These are phyloP conservation scores for Macroramphosus scolopax DNA, from an alignment of 2,797 vertebrate genomes.

Conservation along the genomic window DNA sequence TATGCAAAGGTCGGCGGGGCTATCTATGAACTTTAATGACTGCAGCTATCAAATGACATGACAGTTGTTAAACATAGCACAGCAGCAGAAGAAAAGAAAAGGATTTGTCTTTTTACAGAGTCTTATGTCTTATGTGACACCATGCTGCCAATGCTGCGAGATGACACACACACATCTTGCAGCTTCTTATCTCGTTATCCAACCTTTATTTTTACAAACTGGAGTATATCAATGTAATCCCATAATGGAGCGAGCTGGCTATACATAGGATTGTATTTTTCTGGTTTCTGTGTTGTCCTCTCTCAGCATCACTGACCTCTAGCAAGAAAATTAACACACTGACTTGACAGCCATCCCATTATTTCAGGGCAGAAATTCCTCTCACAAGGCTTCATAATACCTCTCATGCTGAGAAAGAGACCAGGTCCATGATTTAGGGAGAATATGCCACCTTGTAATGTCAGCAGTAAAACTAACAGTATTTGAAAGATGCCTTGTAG, in stretches of 20 bases:
- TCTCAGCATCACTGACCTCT: slow-evolving; percentile 66
- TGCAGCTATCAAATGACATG: slow-evolving; percentile 59
- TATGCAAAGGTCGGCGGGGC: slow-evolving; percentile 61
- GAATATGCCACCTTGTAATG: slow-evolving; percentile 58
- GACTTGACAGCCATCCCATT: slow-evolving; percentile 51
- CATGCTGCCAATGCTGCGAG: slow-evolving; percentile 33
- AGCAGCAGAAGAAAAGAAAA: slow-evolving; percentile 47
- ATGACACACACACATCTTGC: slow-evolving; percentile 30
- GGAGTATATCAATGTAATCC: slow-evolving; percentile 52
- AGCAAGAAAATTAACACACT: slow-evolving; percentile 56
- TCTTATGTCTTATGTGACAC: slow-evolving; percentile 30
- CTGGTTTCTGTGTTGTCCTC: slow-evolving; percentile 64
- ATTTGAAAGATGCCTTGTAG: slow-evolving; percentile 37
- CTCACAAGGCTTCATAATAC: slow-evolving; percentile 30
- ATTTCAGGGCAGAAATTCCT: slow-evolving; percentile 35
- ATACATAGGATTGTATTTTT: slow-evolving; percentile 47
- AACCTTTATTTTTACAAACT: slow-evolving; percentile 48
- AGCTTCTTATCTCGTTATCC: slow-evolving; percentile 41
- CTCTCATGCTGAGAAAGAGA: slow-evolving; percentile 26
- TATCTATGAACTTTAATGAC: slow-evolving; percentile 60
- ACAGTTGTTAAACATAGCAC: slow-evolving; percentile 56
- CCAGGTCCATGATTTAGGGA: slow-evolving; percentile 42
- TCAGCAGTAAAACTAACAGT: slow-evolving; percentile 47
- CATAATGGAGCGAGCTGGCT: slow-evolving; percentile 47
- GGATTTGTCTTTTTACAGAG: slow-evolving; percentile 19